A percentile compares a stretch with the other conserved stretches of the same genome.
Evolutionary conservation across 1,140 invertebrate genomes (phyloP).

Genomic region (Littorina saxatilis): DNA sequence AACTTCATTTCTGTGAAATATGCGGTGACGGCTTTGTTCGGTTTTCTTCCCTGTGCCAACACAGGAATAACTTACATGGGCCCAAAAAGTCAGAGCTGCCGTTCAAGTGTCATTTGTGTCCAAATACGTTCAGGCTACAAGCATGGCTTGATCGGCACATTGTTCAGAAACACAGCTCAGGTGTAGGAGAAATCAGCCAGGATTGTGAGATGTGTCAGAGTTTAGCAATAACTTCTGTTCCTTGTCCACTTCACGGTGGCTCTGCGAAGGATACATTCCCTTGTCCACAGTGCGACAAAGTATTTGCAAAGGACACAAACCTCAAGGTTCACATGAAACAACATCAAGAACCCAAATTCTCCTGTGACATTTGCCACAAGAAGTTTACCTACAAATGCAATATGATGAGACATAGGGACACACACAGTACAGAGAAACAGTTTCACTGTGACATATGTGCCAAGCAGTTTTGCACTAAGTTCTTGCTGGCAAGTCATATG

Average conservation of each 20-base stretch:
- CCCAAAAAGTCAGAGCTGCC: neutral
- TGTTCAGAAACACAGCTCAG: neutral
- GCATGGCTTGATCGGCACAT: slow-evolving; percentile 11
- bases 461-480: slow-evolving; percentile 19
- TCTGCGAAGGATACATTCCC: neutral
- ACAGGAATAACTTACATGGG: slow-evolving; percentile 2
- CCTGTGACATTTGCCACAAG: slow-evolving; percentile 16
- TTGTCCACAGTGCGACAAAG: slow-evolving; percentile 21
- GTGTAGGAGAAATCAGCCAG: neutral
- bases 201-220: neutral
- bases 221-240: neutral
- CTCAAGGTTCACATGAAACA: slow-evolving; percentile 17
- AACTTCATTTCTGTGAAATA: slow-evolving; percentile 29
- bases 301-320: neutral
- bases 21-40: slow-evolving; percentile 28
- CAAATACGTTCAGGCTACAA: neutral
- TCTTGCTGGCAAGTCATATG: slow-evolving; percentile 22
- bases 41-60: slow-evolving; percentile 14
- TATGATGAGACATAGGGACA: neutral
- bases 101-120: slow-evolving; percentile 27
- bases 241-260: neutral
- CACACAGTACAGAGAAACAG: slow-evolving; percentile 10
- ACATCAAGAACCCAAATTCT: slow-evolving; percentile 20
- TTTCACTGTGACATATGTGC: slow-evolving; percentile 15
- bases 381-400: slow-evolving; percentile 33